Evolutionary conservation across 2,888 invertebrate species (phyloP), one percentile per base, ranked within the genome.

Genomic region (Melanostoma scalare): DNA sequence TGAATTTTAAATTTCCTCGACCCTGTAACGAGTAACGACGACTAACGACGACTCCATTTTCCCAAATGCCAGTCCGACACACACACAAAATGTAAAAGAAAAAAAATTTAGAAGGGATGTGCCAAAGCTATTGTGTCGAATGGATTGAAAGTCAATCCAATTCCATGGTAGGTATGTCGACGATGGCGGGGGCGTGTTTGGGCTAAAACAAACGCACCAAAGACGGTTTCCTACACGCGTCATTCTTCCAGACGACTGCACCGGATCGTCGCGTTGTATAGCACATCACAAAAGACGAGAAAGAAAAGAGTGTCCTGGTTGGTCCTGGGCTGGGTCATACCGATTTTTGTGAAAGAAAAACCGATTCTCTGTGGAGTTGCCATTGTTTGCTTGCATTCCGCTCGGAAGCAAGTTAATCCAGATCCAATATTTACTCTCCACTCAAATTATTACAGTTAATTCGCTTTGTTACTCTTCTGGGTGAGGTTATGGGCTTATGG

Each of bases 371-470:
- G 56, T 36, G 65, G 71, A 76, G 33, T 71, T 42, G 33, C 31
- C 53, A 67, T 71, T 75, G 60, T 75, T 75, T 71, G 68, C 48
- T 20, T 77, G 65, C 56, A 65, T 58, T 55, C 44, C 20, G 52
- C 56, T 46, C 58, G 33, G 42, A 31, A 50, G 74, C 40, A 46
- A 53, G 48, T 55, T 65, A 71, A 76, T 71, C 71, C 53, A 65
- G 48, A 71, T 60, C 52, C 71, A 76, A 76, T 81, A 81, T 81
- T 81, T 75, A 67, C 75, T 60, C 46, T 52, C 71, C 80, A 76
- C 75, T 81, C 71, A 81, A 81, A 81, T 81, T 71, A 81, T 81
- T 81, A 75, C 80, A 81, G 75, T 75, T 81, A 71, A 81, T 81
- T 75, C 69, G 75, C 38, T 75, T 52, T 65, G 65, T 52, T 71